Percentiles rank a stretch among this genome's conserved stretches.
Evolutionary conservation across 2,888 invertebrate species (phyloP).

Genomic region (Agonopterix arenella): DNA sequence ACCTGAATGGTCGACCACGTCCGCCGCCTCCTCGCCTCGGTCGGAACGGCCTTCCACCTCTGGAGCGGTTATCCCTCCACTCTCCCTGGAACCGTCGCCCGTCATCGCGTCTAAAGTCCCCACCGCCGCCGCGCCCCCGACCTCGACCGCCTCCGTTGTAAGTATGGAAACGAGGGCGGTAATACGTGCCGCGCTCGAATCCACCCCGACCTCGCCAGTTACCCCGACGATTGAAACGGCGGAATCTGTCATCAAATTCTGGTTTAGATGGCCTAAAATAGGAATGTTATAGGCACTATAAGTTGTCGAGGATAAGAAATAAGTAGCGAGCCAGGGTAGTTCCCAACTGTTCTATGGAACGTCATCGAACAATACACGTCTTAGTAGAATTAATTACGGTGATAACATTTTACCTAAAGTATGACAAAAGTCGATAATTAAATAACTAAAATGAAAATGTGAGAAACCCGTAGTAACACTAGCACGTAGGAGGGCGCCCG

Average conservation of each 20-base stretch:
- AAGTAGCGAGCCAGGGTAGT: too few species aligned
- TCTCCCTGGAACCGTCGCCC: slow-evolving; percentile 39
- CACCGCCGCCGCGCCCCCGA: slow-evolving; percentile 65
- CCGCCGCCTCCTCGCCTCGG: slow-evolving; percentile 59
- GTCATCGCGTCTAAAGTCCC: slow-evolving; percentile 59
- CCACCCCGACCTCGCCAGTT: slow-evolving; percentile 75
- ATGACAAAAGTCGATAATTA: too few species aligned
- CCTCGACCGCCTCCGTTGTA: slow-evolving; percentile 76
- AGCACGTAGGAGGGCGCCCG: too few species aligned
- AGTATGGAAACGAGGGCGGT: slow-evolving; percentile 86
- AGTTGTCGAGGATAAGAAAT: too few species aligned
- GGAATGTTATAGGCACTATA: neutral
- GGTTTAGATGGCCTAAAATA: neutral
- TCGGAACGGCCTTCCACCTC: slow-evolving; percentile 60
- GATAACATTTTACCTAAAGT: too few species aligned
- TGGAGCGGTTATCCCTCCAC: slow-evolving; percentile 47
- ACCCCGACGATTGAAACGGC: slow-evolving; percentile 68
- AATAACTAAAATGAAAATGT: too few species aligned
- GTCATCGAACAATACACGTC: too few species aligned
- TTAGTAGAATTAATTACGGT: too few species aligned
- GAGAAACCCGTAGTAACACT: too few species aligned
- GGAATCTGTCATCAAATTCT: slow-evolving; percentile 11
- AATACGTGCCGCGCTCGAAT: slow-evolving; percentile 86
- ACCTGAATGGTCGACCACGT: slow-evolving; percentile 66
- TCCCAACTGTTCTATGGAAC: too few species aligned